Conservation (phyloP, 2,888 invertebrate species). For the Dryocosmus kuriphilus region DNA sequence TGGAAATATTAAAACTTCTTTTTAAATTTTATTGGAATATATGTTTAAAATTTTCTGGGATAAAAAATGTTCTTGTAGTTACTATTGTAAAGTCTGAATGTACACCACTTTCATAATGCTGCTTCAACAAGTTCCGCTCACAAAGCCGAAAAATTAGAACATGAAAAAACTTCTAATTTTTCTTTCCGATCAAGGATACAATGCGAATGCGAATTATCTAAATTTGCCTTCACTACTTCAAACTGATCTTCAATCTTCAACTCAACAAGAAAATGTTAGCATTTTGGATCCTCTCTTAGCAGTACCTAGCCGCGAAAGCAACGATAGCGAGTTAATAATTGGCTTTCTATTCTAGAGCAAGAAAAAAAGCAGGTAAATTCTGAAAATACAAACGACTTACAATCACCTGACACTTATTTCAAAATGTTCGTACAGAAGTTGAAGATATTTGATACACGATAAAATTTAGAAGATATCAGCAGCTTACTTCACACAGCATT, state of each 20-base stretch:
- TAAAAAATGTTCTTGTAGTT: not conserved
- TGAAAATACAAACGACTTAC: not conserved
- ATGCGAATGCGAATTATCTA: not conserved
- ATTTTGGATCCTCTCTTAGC: not conserved
- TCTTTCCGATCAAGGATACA: not conserved
- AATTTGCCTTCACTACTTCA: not conserved
- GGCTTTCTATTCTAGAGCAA: not conserved
- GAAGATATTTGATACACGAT: not conserved
- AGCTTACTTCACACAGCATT: not conserved
- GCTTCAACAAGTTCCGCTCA: not conserved
- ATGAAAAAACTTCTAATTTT: not conserved
- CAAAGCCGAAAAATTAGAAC: not conserved
- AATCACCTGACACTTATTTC: not conserved
- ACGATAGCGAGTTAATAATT: not conserved
- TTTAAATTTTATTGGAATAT: too few species aligned
- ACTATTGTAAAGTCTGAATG: not conserved
- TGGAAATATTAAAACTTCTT: slow-evolving; percentile 1
- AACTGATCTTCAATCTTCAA: not conserved
- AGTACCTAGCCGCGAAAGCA: not conserved
- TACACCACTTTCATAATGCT: not conserved
- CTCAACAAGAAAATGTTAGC: not conserved
- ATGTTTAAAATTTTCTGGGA: not conserved
- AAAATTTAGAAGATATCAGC: not conserved
- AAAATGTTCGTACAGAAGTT: not conserved
- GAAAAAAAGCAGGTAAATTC: not conserved